These are phyloP conservation scores for Myopa tessellatipennis DNA, from an alignment of 2,888 invertebrate genomes.

Conservation along the genomic window DNA sequence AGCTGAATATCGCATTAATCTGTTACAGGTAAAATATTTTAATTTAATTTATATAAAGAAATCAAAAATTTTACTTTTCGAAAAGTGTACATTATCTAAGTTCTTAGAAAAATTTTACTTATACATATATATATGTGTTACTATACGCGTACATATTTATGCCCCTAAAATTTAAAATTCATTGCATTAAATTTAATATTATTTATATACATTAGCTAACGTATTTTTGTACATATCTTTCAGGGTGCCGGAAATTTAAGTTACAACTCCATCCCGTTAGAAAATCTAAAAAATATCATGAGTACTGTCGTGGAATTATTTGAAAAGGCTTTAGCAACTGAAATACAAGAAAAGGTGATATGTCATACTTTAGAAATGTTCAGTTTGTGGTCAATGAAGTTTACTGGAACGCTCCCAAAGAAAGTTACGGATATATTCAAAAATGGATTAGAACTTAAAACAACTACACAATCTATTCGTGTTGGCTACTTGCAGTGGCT, in stretches of 20 bases:
- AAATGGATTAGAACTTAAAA: conserved; percentile 82
- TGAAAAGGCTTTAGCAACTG: conserved; percentile 82
- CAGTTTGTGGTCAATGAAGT: conserved; percentile 80
- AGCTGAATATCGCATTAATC: conserved; percentile 87
- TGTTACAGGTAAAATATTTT: conserved; percentile 74
- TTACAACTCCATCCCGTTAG: conserved; percentile 75
- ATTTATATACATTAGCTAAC: neutral
- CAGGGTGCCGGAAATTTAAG: conserved; percentile 80
- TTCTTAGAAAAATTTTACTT: too few species aligned
- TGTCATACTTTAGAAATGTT: conserved; percentile 85
- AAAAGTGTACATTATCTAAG: too few species aligned
- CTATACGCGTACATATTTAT: too few species aligned
- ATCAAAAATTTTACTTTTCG: too few species aligned
- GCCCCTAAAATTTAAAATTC: too few species aligned
- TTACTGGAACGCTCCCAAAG: conserved; percentile 75
- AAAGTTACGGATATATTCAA: conserved; percentile 76
- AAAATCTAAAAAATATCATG: conserved; percentile 72
- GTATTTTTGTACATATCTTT: conserved; percentile 42
- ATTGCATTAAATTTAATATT: neutral
- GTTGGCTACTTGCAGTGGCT: conserved; percentile 84
- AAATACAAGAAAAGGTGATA: conserved; percentile 93
- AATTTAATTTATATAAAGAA: too few species aligned
- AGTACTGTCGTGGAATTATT: conserved; percentile 76
- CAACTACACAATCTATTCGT: conserved; percentile 80
- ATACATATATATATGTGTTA: too few species aligned